These are phyloP conservation scores for Trinectes maculatus DNA, from an alignment of 2,113 vertebrate species.

Conservation along the genomic window DNA sequence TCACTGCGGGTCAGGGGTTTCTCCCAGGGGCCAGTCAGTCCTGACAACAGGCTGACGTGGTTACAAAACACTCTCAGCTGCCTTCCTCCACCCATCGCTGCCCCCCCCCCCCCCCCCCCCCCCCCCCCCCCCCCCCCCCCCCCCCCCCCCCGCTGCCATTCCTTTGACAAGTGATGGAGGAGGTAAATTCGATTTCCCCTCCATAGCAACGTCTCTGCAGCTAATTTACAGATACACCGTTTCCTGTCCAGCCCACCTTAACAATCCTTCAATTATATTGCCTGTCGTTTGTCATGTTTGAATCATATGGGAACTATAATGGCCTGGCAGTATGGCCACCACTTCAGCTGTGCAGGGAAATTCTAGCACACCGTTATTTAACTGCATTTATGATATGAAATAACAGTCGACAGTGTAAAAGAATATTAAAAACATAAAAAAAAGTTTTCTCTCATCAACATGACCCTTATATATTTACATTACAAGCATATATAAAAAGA, in stretches of 20 bases:
- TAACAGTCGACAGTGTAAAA: too few species aligned
- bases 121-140: background rate
- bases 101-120: background rate
- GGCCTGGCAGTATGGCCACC: background rate
- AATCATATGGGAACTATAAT: background rate
- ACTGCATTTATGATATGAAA: background rate
- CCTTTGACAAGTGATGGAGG: slow-evolving; percentile 56
- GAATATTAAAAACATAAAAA: too few species aligned
- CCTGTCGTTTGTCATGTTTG: slow-evolving; percentile 25
- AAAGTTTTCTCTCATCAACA: background rate
- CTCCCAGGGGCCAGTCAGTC: slow-evolving; percentile 7
- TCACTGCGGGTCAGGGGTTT: slow-evolving; percentile 45
- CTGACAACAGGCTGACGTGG: slow-evolving; percentile 39
- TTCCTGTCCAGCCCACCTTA: slow-evolving; percentile 23
- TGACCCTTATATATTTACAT: background rate
- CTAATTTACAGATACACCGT: slow-evolving; percentile 45
- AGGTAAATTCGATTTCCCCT: slow-evolving; percentile 47
- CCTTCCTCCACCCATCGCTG: too few species aligned
- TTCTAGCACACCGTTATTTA: background rate
- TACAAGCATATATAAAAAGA: background rate
- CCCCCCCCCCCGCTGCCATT: slow-evolving; percentile 8
- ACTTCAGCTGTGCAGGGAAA: too few species aligned
- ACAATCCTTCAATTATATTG: slow-evolving; percentile 6
- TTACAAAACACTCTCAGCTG: slow-evolving; percentile 47
- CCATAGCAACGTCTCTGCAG: background rate